These are phyloP conservation scores for Phyllotis vaccarum DNA, from an alignment of 2,797 vertebrate species.

Conservation along the genomic window DNA sequence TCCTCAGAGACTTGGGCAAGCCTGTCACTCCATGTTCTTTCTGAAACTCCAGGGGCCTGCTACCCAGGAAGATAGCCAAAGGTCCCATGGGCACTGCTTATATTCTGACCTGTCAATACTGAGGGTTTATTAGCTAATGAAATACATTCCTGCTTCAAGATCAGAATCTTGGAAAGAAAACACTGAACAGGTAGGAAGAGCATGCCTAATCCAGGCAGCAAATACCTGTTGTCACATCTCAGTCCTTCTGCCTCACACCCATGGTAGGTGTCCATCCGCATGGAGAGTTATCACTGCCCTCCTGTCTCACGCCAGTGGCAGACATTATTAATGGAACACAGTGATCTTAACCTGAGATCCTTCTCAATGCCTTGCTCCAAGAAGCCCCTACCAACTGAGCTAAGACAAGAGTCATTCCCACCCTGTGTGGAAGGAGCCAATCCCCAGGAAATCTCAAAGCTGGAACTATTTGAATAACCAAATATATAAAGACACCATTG, in stretches of 20 bases:
- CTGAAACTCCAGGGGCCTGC: background rate
- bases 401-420: background rate
- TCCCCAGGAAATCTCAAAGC: background rate
- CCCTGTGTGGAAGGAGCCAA: background rate
- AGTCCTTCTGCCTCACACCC: background rate
- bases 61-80: background rate
- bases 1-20: background rate
- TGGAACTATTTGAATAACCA: background rate
- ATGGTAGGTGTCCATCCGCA: background rate
- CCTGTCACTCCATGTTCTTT: background rate
- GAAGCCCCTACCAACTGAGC: background rate
- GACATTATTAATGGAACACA: background rate
- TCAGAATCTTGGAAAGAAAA: slow-evolving; percentile 6
- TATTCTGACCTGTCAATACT: background rate
- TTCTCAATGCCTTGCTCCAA: background rate
- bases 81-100: background rate
- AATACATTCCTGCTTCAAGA: background rate
- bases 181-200: background rate
- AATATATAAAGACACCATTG: background rate
- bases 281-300: background rate
- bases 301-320: background rate
- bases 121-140: background rate
- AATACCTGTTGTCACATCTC: background rate
- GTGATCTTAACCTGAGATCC: background rate
- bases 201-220: background rate